A percentile compares a stretch with the other conserved stretches of the same genome.
These are phyloP conservation scores for Ceratosolen fusciceps DNA, from an alignment of 1,140 invertebrate genomes.

Conservation along the genomic window DNA sequence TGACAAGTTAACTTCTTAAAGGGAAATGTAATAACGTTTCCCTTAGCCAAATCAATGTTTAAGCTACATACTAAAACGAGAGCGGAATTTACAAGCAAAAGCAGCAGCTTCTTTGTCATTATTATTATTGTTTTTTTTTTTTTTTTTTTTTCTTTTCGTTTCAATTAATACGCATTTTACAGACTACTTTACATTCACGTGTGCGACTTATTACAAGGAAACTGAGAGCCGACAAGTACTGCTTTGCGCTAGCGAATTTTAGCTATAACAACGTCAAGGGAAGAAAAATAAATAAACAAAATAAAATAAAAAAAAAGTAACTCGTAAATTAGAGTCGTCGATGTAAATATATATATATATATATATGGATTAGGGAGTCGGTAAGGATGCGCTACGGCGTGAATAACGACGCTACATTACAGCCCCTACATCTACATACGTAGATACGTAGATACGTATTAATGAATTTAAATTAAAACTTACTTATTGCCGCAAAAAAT, in stretches of 20 bases:
- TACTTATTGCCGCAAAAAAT: background rate
- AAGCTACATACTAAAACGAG: background rate
- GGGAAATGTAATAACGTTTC: background rate
- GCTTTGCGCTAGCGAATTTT: slow-evolving; percentile 7
- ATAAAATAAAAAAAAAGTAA: too few relatives aligned
- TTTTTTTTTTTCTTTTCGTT: background rate
- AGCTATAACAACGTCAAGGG: slow-evolving; percentile 27
- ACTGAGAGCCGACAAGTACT: background rate
- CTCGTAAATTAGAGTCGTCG: too few relatives aligned
- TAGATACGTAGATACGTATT: slow-evolving; percentile 14
- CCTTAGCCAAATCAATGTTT: background rate
- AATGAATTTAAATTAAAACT: background rate
- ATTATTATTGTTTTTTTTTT: too few relatives aligned
- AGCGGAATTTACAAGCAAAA: background rate
- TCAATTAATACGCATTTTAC: background rate
- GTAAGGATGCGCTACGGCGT: too few relatives aligned
- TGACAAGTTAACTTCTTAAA: background rate
- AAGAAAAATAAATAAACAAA: too few relatives aligned
- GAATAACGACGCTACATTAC: too few relatives aligned
- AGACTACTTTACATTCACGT: background rate
- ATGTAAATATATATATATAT: too few relatives aligned
- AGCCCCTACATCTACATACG: background rate
- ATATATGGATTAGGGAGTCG: too few relatives aligned
- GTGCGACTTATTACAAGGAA: background rate
- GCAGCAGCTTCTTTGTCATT: background rate